Conservation (phyloP, 2,113 vertebrate genomes). For the Anser cygnoides region DNA sequence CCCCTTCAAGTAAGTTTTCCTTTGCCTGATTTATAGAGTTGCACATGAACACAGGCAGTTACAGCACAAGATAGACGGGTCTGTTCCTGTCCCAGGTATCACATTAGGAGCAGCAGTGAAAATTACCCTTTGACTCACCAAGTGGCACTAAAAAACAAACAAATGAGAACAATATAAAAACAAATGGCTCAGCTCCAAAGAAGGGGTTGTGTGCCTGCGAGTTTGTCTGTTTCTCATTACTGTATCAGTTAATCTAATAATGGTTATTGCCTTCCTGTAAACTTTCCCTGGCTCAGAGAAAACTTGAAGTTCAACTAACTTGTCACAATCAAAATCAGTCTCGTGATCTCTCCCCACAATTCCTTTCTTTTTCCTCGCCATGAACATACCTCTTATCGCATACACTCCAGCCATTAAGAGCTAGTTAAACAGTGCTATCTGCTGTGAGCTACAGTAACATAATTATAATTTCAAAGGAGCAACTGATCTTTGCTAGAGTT, state of each 20-base stretch:
- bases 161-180: not conserved
- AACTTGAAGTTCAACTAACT: not conserved
- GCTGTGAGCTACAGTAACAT: not conserved
- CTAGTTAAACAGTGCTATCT: not conserved
- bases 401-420: not conserved
- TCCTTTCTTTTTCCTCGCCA: not conserved
- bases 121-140: not conserved
- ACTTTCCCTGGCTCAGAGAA: not conserved
- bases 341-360: not conserved
- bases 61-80: rapidly evolving
- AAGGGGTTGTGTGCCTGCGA: not conserved
- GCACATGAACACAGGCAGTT: not conserved
- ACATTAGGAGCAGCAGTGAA: rapidly evolving
- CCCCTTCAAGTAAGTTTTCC: conserved; percentile 78
- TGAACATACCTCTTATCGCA: not conserved
- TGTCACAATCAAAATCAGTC: not conserved
- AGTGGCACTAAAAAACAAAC: not conserved
- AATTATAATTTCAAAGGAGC: not conserved
- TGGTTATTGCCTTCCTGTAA: not conserved
- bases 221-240: not conserved
- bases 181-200: not conserved
- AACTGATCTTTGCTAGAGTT: not conserved
- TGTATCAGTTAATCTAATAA: not conserved
- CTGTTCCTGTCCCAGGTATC: rapidly evolving
- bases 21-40: rapidly evolving